Base-by-base conservation (phyloP, 2,888 invertebrate species). In the Brachypalpus laphriformis region DNA sequence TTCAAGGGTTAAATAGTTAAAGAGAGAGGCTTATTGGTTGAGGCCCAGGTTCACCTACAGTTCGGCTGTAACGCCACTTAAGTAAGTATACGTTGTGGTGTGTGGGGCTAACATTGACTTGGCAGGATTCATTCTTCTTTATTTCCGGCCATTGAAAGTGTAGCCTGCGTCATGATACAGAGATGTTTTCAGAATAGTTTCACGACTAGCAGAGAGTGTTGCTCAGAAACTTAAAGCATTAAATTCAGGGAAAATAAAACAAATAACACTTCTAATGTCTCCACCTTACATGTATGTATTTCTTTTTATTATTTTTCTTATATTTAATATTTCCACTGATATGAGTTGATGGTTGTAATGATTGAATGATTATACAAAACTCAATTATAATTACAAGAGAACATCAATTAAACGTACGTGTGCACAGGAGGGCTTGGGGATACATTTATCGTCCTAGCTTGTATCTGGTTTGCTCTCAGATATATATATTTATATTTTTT, bases 321-420 rank as follows among this genome's bases (percentile, higher is more conserved):
- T 34, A 71, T 28, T 61, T 34, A 37, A 61, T 75, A 61, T 40
- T 74, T 80, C 78, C 56, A 78, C 20, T 66, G 71, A 77, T 57
- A 72, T 72, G 51, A 63, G 37, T 34, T 78, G 72, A 74, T 78
- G 63, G 61, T 63, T 83, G 68, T 57, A 65, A 45, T 80, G 72
- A 51, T 78, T 61, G 47, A 78, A 71, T 56, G 57, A 61, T 65
- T 63, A 78, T 78, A 78, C 77, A 80, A 83, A 83, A 72, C 45
- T 56, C 78, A 74, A 54, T 28, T 34, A 18, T 63, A 66, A 66
- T 49, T 70, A 83, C 72, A 78, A 40, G 51, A 45, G 74, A 83
- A 83, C 78, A 75, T 80, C 51, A 63, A 78, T 75, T 65, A 63
- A 70, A 66, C 25, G 20, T 68, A 54, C 34, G 47, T 34, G 42